Evolutionary conservation across 2,113 vertebrate species (phyloP).

Genomic region (Scomber scombrus): DNA sequence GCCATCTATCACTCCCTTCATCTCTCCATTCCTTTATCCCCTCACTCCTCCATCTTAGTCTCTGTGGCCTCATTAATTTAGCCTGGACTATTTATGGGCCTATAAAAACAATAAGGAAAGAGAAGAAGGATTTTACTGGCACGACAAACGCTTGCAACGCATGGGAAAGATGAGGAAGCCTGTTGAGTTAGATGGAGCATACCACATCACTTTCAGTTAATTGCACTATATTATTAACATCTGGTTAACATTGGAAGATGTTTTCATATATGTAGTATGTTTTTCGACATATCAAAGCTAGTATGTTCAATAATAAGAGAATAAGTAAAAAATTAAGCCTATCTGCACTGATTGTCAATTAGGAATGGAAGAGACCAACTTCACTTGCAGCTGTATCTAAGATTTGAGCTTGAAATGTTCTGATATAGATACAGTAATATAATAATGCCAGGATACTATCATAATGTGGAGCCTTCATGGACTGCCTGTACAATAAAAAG

Average conservation of each 20-base stretch:
- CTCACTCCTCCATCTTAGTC: slow-evolving; percentile 73
- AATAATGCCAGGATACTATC: not conserved
- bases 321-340: slow-evolving; percentile 23
- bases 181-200: slow-evolving; percentile 56
- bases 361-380: not conserved
- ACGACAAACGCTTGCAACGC: slow-evolving; percentile 52
- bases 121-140: slow-evolving; percentile 68
- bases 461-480: not conserved
- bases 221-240: slow-evolving; percentile 72
- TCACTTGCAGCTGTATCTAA: not conserved
- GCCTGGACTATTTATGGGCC: slow-evolving; percentile 77
- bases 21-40: slow-evolving; percentile 75
- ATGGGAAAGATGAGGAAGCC: slow-evolving; percentile 68
- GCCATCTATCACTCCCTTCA: slow-evolving; percentile 83
- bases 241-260: slow-evolving; percentile 79
- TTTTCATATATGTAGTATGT: slow-evolving; percentile 56
- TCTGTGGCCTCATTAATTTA: slow-evolving; percentile 81
- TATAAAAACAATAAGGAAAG: slow-evolving; percentile 77
- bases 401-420: not conserved
- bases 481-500: not conserved
- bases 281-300: slow-evolving; percentile 41
- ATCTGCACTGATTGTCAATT: not conserved
- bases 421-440: not conserved
- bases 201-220: slow-evolving; percentile 72
- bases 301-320: slow-evolving; percentile 20